These are phyloP conservation scores for Aphodius granarius DNA, from an alignment of 2,888 invertebrate species.

Conservation along the genomic window DNA sequence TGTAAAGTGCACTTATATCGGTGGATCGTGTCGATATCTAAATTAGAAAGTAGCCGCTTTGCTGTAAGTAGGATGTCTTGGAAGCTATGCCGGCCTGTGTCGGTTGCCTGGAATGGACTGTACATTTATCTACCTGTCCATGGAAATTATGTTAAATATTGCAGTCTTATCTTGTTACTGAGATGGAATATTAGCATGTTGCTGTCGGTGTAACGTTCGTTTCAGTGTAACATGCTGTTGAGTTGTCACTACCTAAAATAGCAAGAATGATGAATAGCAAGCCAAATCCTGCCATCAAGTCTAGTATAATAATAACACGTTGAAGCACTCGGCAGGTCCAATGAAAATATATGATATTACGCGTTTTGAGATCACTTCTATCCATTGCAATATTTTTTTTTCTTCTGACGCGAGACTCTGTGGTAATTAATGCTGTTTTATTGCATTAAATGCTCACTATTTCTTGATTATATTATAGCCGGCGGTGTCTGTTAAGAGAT, in stretches of 20 bases:
- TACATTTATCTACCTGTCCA: not conserved
- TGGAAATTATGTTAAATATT: not conserved
- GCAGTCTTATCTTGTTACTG: not conserved
- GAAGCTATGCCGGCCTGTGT: not conserved
- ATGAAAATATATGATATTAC: not conserved
- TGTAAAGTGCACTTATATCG: not conserved
- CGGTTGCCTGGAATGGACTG: not conserved
- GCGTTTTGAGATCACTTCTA: no score
- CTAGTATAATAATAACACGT: not conserved
- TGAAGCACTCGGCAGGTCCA: not conserved
- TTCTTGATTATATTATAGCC: not conserved
- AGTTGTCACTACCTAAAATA: not conserved
- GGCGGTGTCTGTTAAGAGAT: not conserved
- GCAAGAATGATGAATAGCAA: not conserved
- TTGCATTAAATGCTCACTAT: not conserved
- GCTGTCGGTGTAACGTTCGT: not conserved
- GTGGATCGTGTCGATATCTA: not conserved
- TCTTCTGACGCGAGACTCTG: no score
- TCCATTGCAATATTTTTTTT: no score
- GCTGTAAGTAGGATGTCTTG: not conserved
- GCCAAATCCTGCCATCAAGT: not conserved
- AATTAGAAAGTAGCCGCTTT: not conserved
- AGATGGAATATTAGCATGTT: not conserved
- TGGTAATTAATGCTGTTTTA: not conserved
- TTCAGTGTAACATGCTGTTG: not conserved